Evolutionary conservation across 1,140 invertebrate species (phyloP).

Genomic region (Drosophila sproati): DNA sequence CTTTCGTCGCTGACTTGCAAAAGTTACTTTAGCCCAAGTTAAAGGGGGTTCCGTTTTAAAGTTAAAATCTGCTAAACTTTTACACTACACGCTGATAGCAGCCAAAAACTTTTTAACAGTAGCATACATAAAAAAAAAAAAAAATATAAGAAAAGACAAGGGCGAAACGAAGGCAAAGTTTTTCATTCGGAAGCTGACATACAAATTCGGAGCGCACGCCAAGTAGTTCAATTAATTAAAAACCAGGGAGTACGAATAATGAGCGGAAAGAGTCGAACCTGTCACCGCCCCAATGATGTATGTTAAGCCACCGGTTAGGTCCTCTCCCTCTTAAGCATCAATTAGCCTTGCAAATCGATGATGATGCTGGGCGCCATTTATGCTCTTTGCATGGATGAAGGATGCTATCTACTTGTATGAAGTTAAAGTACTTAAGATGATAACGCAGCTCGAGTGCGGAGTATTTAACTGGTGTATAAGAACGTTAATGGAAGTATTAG

Average conservation of each 20-base stretch:
- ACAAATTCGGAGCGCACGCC: constrained; percentile 35
- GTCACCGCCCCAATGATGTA: neutral
- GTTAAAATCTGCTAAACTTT: constrained; percentile 71
- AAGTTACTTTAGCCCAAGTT: constrained; percentile 54
- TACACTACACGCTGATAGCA: constrained; percentile 61
- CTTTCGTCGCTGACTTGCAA: constrained; percentile 31
- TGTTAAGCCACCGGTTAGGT: neutral
- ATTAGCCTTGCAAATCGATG: constrained; percentile 8
- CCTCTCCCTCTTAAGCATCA: neutral
- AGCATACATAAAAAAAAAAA: constrained; percentile 23
- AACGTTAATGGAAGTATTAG: no score
- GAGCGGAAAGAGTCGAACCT: constrained; percentile 27
- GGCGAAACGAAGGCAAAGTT: constrained; percentile 30
- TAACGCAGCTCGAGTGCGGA: neutral
- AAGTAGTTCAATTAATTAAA: constrained; percentile 80
- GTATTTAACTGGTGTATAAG: neutral
- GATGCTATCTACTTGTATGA: neutral
- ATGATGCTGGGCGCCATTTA: neutral
- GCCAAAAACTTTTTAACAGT: constrained; percentile 58
- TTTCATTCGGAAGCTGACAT: constrained; percentile 38
- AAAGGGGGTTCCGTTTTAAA: constrained; percentile 25
- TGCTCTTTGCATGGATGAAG: neutral
- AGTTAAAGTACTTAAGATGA: constrained; percentile 3
- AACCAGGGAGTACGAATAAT: constrained; percentile 62
- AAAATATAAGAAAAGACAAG: constrained; percentile 29